These are phyloP conservation scores for Sceliomorpha sp. DNA, from an alignment of 2,888 invertebrate species.

Conservation along the genomic window DNA sequence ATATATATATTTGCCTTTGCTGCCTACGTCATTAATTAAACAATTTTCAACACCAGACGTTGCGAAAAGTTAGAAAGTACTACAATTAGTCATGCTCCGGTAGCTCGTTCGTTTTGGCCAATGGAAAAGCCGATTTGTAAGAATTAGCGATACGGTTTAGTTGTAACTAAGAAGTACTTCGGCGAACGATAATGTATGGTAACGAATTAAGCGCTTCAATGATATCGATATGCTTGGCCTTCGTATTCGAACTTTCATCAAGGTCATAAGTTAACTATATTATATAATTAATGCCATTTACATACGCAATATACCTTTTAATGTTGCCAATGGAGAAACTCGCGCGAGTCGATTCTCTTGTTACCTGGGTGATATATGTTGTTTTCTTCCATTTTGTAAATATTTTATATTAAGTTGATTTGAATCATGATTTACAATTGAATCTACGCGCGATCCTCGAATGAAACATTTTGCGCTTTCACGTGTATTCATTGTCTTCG, in stretches of 20 bases:
- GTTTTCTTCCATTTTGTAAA: conserved; percentile 7
- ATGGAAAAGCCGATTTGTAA: conserved; percentile 5
- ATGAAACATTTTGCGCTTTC: too few relatives aligned
- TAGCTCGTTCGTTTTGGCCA: conserved; percentile 18
- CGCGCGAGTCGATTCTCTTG: neutral
- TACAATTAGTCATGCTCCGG: conserved; percentile 32
- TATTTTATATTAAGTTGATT: conserved; percentile 4
- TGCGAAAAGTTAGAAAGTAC: conserved; percentile 31
- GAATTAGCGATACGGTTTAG: conserved; percentile 1
- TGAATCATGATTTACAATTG: too few relatives aligned
- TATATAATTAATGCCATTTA: conserved; percentile 18
- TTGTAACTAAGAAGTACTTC: conserved; percentile 19
- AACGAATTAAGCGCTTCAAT: conserved; percentile 15
- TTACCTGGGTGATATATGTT: neutral
- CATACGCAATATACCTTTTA: conserved; percentile 5
- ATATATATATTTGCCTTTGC: conserved; percentile 21
- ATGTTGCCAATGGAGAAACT: conserved; percentile 1
- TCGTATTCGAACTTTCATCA: conserved; percentile 29
- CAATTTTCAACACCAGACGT: conserved; percentile 23
- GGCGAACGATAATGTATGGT: conserved; percentile 10
- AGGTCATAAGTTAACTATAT: conserved; percentile 17
- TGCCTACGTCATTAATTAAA: conserved; percentile 30
- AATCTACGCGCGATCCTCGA: too few relatives aligned
- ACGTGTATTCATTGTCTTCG: too few relatives aligned
- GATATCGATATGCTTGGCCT: conserved; percentile 33